Percentiles rank a stretch among this genome's conserved stretches.
Conservation (phyloP, 2,888 invertebrate genomes). For the Cantharis rustica region DNA sequence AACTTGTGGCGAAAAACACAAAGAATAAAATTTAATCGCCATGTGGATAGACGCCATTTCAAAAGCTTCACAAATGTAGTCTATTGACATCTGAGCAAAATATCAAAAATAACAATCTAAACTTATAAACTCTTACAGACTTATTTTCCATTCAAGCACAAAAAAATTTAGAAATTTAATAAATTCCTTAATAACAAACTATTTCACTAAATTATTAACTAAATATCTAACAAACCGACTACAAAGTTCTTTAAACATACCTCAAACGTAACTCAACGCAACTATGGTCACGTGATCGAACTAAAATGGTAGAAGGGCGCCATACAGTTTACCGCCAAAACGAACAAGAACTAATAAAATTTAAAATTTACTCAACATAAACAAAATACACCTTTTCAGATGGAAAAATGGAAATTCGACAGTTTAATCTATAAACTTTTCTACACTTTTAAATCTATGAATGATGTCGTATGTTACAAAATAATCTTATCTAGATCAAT, state of each 20-base stretch:
- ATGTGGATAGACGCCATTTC: slow-evolving; percentile 79
- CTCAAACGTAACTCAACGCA: slow-evolving; percentile 49
- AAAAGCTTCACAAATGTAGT: slow-evolving; percentile 67
- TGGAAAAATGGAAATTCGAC: not conserved
- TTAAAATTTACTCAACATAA: not conserved
- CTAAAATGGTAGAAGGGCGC: slow-evolving; percentile 41
- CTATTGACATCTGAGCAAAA: slow-evolving; percentile 60
- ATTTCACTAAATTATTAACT: slow-evolving; percentile 13
- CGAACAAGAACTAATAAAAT: slow-evolving; percentile 2
- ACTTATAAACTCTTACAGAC: slow-evolving; percentile 21
- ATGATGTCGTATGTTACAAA: not conserved
- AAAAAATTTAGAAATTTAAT: slow-evolving; percentile 13
- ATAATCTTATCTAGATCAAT: not conserved
- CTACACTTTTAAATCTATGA: not conserved
- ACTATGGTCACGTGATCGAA: slow-evolving; percentile 52
- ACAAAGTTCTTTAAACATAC: slow-evolving; percentile 50
- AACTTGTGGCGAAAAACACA: not conserved
- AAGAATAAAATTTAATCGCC: slow-evolving; percentile 53
- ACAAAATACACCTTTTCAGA: not conserved
- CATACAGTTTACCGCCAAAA: slow-evolving; percentile 17
- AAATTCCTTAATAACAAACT: slow-evolving; percentile 14
- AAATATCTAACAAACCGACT: slow-evolving; percentile 33
- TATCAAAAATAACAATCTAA: slow-evolving; percentile 29
- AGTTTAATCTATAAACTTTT: not conserved
- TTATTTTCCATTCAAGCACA: slow-evolving; percentile 17